Conservation (phyloP, 2,888 invertebrate species). For the Smittia sp. region DNA sequence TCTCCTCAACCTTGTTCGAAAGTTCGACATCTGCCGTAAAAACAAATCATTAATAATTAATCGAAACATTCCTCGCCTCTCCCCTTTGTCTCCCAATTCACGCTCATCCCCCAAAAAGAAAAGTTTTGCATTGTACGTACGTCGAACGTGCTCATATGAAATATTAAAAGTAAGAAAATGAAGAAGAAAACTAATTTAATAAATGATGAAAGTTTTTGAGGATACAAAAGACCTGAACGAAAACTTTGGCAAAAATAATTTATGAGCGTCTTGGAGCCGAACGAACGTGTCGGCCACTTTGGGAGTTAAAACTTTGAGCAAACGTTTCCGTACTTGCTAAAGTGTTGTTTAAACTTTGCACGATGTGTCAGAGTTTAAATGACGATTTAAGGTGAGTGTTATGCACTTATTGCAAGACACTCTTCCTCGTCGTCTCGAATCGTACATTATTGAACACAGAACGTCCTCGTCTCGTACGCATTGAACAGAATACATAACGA, state of each 20-base stretch:
- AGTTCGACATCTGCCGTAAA: neutral
- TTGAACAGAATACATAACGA: neutral
- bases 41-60: constrained; percentile 27
- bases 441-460: neutral
- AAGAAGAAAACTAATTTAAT: constrained; percentile 40
- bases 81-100: neutral
- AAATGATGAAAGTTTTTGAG: constrained; percentile 39
- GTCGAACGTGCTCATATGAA: constrained; percentile 35
- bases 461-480: neutral
- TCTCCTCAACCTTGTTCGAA: neutral
- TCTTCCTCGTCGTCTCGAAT: neutral
- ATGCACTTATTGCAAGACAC: neutral
- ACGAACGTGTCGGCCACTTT: constrained; percentile 11
- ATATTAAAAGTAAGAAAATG: constrained; percentile 28
- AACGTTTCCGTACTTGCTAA: neutral
- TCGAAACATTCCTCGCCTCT: neutral
- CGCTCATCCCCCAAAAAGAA: too few relatives aligned
- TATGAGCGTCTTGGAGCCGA: constrained; percentile 10
- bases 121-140: constrained; percentile 18
- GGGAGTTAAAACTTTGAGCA: neutral
- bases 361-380: neutral
- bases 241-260: constrained; percentile 14
- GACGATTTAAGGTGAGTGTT: neutral
- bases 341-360: neutral
- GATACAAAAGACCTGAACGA: constrained; percentile 29